Percentiles rank a stretch among this genome's conserved stretches.
These are phyloP conservation scores for Hycleus cichorii DNA, from an alignment of 1,140 invertebrate species.

Conservation along the genomic window DNA sequence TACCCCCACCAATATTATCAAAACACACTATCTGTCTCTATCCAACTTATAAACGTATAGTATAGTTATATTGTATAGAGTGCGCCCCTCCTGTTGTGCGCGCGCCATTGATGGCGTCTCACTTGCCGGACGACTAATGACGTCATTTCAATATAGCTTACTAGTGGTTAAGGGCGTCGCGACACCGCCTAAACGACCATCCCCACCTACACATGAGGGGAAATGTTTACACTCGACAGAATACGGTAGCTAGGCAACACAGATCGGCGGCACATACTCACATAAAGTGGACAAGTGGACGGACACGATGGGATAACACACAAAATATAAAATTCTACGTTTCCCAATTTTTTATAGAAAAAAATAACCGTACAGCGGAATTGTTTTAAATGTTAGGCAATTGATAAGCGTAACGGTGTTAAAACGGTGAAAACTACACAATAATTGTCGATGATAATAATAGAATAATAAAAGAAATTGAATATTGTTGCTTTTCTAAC, in stretches of 20 bases:
- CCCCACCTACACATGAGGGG: slow-evolving; percentile 33
- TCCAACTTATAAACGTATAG: not conserved
- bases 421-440: too few species aligned
- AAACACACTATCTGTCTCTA: slow-evolving; percentile 3
- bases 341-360: too few species aligned
- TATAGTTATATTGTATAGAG: slow-evolving; percentile 7
- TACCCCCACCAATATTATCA: slow-evolving; percentile 14
- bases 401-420: too few species aligned
- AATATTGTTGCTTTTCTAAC: too few species aligned
- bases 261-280: slow-evolving; percentile 33
- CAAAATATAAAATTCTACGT: too few species aligned
- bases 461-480: too few species aligned
- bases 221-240: slow-evolving; percentile 41
- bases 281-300: not conserved
- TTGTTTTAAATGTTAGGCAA: too few species aligned
- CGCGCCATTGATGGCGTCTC: slow-evolving; percentile 26
- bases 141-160: slow-evolving; percentile 17
- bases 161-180: slow-evolving; percentile 29
- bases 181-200: slow-evolving; percentile 38
- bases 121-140: slow-evolving; percentile 19
- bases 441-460: too few species aligned
- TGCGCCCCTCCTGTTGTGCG: slow-evolving; percentile 36
- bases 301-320: not conserved
- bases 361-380: too few species aligned
- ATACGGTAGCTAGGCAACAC: slow-evolving; percentile 42